Percentiles rank a stretch among this genome's conserved stretches.
Evolutionary conservation across 1,140 invertebrate species (phyloP).

Genomic region (Harpegnathos saltator): DNA sequence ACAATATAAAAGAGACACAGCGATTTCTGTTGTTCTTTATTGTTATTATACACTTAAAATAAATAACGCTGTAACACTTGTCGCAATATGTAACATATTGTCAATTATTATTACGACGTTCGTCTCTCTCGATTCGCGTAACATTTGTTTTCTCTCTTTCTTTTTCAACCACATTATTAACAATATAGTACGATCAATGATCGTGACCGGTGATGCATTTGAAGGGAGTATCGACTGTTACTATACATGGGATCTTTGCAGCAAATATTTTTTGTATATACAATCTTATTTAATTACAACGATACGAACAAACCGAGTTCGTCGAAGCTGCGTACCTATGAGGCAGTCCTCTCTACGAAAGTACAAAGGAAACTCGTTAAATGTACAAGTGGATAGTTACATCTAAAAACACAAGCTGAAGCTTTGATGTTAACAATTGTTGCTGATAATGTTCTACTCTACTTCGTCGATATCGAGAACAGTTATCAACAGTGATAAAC

Average conservation of each 20-base stretch:
- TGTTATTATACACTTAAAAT: slow-evolving; percentile 78
- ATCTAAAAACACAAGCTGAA: slow-evolving; percentile 17
- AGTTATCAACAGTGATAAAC: slow-evolving; percentile 8
- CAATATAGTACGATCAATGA: slow-evolving; percentile 59
- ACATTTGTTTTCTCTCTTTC: neutral
- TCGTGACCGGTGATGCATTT: slow-evolving; percentile 8
- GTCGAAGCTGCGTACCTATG: slow-evolving; percentile 36
- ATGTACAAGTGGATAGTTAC: neutral
- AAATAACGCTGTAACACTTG: slow-evolving; percentile 77
- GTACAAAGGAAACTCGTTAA: neutral
- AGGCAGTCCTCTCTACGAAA: slow-evolving; percentile 22
- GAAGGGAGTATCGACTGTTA: slow-evolving; percentile 33
- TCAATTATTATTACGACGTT: slow-evolving; percentile 56
- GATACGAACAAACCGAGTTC: slow-evolving; percentile 51
- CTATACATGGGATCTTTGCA: slow-evolving; percentile 40
- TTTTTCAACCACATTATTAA: slow-evolving; percentile 57
- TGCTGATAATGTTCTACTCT: slow-evolving; percentile 2
- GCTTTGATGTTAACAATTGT: slow-evolving; percentile 37
- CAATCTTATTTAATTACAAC: slow-evolving; percentile 65
- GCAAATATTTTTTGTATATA: slow-evolving; percentile 57
- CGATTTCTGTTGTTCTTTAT: slow-evolving; percentile 69
- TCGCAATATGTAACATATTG: slow-evolving; percentile 71
- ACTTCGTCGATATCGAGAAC: slow-evolving; percentile 3
- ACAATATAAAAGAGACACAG: neutral
- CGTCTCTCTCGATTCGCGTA: slow-evolving; percentile 47